phyloP scores from a whole-genome alignment of 2,888 invertebrate species.

The Blera fallax region DNA sequence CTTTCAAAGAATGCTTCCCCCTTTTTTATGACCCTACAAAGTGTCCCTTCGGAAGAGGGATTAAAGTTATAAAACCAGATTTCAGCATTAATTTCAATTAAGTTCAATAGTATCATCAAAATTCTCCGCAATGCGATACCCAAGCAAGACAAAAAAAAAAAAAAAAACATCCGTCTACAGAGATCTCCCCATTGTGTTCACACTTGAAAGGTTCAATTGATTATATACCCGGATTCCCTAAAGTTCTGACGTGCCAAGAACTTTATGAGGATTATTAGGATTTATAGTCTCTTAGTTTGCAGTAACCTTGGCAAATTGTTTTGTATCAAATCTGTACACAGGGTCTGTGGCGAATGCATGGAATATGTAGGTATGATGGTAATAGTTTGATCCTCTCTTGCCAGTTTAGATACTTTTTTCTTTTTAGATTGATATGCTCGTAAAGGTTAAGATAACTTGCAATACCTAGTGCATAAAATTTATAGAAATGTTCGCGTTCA shows the following conservation, averaged over 20 bases:
- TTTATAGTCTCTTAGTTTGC: slow-evolving; percentile 24
- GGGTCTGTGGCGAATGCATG: neutral
- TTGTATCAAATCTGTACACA: neutral
- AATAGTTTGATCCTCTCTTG: neutral
- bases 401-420: neutral
- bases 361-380: neutral
- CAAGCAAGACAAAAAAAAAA: neutral
- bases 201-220: slow-evolving; percentile 28
- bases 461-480: neutral
- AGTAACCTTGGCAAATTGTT: slow-evolving; percentile 8
- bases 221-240: neutral
- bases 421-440: too few species aligned
- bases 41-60: neutral
- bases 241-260: slow-evolving; percentile 23
- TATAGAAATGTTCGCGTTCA: too few species aligned
- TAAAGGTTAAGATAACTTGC: neutral
- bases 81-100: slow-evolving; percentile 31
- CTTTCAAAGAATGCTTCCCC: neutral
- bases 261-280: slow-evolving; percentile 28
- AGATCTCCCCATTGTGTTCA: slow-evolving; percentile 11
- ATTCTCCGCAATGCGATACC: slow-evolving; percentile 6
- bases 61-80: slow-evolving; percentile 30
- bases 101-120: slow-evolving; percentile 19
- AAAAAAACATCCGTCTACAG: neutral
- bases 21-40: neutral